A percentile compares a stretch with the other conserved stretches of the same genome.
These are phyloP conservation scores for Protophormia terraenovae DNA, from an alignment of 2,888 invertebrate species.

Conservation along the genomic window DNA sequence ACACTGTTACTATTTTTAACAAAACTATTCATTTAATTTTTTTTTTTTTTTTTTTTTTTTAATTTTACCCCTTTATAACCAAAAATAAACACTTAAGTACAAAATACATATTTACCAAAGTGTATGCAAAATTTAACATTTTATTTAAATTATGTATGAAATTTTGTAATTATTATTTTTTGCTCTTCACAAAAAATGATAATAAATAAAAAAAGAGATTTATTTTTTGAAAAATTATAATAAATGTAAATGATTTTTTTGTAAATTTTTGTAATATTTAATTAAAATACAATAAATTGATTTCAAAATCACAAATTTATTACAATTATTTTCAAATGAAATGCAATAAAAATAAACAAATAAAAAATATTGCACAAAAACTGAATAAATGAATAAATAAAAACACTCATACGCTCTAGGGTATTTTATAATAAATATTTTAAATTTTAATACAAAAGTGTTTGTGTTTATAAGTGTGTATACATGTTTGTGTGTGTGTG, in stretches of 20 bases:
- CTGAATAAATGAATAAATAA: constrained; percentile 31
- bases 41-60: too few relatives aligned
- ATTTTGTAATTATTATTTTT: too few relatives aligned
- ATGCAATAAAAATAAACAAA: not conserved
- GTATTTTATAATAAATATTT: constrained; percentile 39
- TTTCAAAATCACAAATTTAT: constrained; percentile 65
- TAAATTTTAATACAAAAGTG: not conserved
- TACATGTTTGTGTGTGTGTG: not conserved
- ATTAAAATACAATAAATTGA: constrained; percentile 62
- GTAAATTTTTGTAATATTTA: constrained; percentile 32
- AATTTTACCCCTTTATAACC: too few relatives aligned
- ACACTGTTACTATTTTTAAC: too few relatives aligned
- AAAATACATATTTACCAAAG: too few relatives aligned
- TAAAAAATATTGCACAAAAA: not conserved
- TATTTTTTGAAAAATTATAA: not conserved
- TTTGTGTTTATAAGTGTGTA: not conserved
- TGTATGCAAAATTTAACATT: too few relatives aligned
- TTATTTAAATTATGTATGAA: too few relatives aligned
- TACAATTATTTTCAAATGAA: constrained; percentile 44
- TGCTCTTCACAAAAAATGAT: too few relatives aligned
- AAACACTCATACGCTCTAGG: constrained; percentile 53
- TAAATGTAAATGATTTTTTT: not conserved
- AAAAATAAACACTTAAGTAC: too few relatives aligned
- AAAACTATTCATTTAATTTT: too few relatives aligned
- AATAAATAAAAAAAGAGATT: too few relatives aligned